Percentiles rank a stretch among this genome's conserved stretches.
Evolutionary conservation across 2,797 vertebrate genomes (phyloP).

Genomic region (Gorsachius magnificus): DNA sequence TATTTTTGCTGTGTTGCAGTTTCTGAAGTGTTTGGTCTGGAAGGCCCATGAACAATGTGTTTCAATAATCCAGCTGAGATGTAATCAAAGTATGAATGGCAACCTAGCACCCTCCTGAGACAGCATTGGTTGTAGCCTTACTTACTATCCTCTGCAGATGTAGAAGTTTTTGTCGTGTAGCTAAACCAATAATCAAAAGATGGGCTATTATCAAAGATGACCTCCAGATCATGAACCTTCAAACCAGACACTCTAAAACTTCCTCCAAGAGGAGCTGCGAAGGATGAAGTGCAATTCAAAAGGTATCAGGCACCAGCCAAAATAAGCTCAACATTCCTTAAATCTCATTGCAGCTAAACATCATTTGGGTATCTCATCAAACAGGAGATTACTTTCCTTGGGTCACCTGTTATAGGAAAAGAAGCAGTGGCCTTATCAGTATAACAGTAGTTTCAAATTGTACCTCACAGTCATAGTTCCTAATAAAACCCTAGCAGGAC

Average conservation of each 20-base stretch:
- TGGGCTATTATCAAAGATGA: slow-evolving; percentile 33
- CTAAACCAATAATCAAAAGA: slow-evolving; percentile 63
- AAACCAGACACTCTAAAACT: slow-evolving; percentile 22
- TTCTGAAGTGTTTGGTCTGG: slow-evolving; percentile 36
- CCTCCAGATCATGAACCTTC: slow-evolving; percentile 36
- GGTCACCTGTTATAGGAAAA: slow-evolving; percentile 40
- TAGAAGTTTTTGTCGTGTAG: slow-evolving; percentile 29
- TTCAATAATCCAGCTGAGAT: slow-evolving; percentile 50
- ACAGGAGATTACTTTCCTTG: slow-evolving; percentile 62
- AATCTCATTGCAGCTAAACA: slow-evolving; percentile 1
- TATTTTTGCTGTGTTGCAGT: slow-evolving; percentile 35
- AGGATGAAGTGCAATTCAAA: slow-evolving; percentile 26
- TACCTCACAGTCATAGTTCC: not conserved
- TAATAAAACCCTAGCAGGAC: not conserved
- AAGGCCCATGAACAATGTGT: slow-evolving; percentile 34
- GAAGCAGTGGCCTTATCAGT: slow-evolving; percentile 2
- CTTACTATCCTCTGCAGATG: not conserved
- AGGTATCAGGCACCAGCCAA: not conserved
- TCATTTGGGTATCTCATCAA: slow-evolving; percentile 54
- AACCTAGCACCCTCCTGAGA: slow-evolving; percentile 48
- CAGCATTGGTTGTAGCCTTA: slow-evolving; percentile 26
- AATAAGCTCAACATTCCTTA: slow-evolving; percentile 4
- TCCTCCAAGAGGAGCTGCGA: slow-evolving; percentile 24
- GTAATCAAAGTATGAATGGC: slow-evolving; percentile 49
- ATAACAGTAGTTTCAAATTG: slow-evolving; percentile 38